These are phyloP conservation scores for Oligia fasciuncula DNA, from an alignment of 2,888 invertebrate species.

Conservation along the genomic window DNA sequence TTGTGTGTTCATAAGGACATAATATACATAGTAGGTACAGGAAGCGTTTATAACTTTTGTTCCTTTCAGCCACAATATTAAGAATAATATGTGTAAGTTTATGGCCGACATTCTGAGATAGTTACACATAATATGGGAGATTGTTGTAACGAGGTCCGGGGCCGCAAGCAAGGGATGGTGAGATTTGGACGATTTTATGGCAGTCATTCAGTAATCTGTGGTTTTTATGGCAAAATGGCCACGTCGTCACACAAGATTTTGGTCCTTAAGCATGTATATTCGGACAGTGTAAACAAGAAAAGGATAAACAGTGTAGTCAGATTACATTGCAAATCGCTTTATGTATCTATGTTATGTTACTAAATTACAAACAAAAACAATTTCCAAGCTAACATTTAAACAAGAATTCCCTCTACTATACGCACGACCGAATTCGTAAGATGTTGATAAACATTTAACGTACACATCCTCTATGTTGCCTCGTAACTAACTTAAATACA, in stretches of 20 bases:
- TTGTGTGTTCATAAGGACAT: conserved; percentile 5
- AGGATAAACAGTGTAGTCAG: not conserved
- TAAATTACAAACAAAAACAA: conserved; percentile 30
- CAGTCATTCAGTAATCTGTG: conserved; percentile 31
- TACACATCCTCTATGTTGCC: conserved; percentile 3
- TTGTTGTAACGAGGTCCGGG: conserved; percentile 13
- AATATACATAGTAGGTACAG: not conserved
- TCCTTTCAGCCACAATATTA: conserved; percentile 17
- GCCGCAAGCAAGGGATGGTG: not conserved
- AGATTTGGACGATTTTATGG: conserved; percentile 20
- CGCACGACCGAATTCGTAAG: conserved; percentile 11
- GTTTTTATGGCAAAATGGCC: conserved; percentile 16
- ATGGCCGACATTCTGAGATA: conserved; percentile 16
- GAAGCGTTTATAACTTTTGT: conserved; percentile 33
- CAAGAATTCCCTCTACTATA: conserved; percentile 7
- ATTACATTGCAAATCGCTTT: not conserved
- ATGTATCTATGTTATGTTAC: not conserved
- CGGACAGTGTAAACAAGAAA: not conserved
- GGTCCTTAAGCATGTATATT: not conserved
- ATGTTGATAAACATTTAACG: conserved; percentile 19
- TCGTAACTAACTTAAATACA: conserved; percentile 23
- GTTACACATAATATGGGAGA: conserved; percentile 24
- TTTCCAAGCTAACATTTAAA: conserved; percentile 1
- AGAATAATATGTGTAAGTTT: conserved; percentile 31
- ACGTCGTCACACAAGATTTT: not conserved